phyloP scores from a whole-genome alignment of 2,797 vertebrate species.

The Pipistrellus pygmaeus region DNA sequence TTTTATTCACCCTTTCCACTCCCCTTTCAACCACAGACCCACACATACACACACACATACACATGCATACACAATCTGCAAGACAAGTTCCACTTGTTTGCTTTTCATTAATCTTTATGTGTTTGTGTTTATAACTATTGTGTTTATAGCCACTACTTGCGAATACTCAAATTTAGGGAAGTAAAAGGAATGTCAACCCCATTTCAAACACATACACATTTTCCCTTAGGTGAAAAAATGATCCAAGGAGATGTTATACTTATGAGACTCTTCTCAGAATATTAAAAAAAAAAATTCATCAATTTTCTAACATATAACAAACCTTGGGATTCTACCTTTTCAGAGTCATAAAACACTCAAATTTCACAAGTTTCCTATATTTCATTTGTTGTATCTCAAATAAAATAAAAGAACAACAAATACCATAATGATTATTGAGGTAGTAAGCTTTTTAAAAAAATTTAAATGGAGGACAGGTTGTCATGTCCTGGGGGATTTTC shows the following conservation, averaged over 20 bases:
- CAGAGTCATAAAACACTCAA: background rate
- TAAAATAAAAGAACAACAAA: constrained; percentile 24
- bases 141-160: background rate
- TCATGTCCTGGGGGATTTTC: background rate
- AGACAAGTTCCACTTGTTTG: background rate
- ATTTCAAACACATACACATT: constrained; percentile 31
- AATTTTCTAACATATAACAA: background rate
- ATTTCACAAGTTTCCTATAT: constrained; percentile 4
- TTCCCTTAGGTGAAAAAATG: background rate
- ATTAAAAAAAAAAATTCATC: background rate
- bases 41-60: background rate
- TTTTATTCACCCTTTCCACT: constrained; percentile 64
- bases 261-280: background rate
- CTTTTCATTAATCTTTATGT: background rate
- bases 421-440: background rate
- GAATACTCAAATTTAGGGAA: constrained; percentile 38
- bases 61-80: background rate
- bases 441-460: background rate
- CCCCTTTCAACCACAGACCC: background rate
- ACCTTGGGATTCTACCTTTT: constrained; percentile 11
- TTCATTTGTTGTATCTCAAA: constrained; percentile 16
- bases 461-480: background rate
- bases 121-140: constrained; percentile 23
- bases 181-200: background rate
- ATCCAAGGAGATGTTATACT: background rate